These are phyloP conservation scores for Plagiodera versicolora DNA, from an alignment of 2,888 invertebrate species.

Conservation along the genomic window DNA sequence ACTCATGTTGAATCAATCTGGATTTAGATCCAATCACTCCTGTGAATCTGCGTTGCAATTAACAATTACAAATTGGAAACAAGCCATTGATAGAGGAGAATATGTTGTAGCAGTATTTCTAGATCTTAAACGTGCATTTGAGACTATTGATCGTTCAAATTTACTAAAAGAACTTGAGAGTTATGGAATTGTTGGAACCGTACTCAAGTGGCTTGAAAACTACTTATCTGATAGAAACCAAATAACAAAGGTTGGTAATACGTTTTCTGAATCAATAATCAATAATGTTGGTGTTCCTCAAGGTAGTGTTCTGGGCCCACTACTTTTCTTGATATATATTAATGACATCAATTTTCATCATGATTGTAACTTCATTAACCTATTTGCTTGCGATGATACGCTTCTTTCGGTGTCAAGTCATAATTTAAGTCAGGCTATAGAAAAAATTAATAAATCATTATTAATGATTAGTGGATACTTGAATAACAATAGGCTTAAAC, in stretches of 20 bases:
- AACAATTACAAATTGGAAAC: constrained; percentile 3
- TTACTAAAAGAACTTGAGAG: constrained; percentile 1
- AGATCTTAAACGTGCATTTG: constrained; percentile 5
- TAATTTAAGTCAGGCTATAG: not conserved
- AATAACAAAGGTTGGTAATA: constrained; percentile 2
- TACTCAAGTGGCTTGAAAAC: constrained; percentile 2
- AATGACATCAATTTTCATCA: constrained; percentile 1
- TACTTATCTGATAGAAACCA: constrained; percentile 1
- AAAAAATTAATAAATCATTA: not conserved
- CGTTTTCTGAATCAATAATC: constrained; percentile 2
- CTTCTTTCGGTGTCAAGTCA: not conserved
- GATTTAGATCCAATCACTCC: constrained; percentile 2
- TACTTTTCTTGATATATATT: not conserved
- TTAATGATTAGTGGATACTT: not conserved
- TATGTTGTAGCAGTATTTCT: not conserved
- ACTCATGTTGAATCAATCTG: constrained; percentile 4
- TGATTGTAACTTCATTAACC: not conserved
- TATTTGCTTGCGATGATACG: not conserved
- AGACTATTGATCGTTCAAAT: constrained; percentile 8
- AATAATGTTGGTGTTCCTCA: constrained; percentile 1
- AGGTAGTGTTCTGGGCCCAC: not conserved
- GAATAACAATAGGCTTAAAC: not conserved
- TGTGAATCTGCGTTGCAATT: constrained; percentile 5
- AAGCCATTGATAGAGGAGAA: constrained; percentile 7
- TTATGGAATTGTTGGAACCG: constrained; percentile 1